Conservation (phyloP, 2,113 vertebrate species). For the Proteles cristata region DNA sequence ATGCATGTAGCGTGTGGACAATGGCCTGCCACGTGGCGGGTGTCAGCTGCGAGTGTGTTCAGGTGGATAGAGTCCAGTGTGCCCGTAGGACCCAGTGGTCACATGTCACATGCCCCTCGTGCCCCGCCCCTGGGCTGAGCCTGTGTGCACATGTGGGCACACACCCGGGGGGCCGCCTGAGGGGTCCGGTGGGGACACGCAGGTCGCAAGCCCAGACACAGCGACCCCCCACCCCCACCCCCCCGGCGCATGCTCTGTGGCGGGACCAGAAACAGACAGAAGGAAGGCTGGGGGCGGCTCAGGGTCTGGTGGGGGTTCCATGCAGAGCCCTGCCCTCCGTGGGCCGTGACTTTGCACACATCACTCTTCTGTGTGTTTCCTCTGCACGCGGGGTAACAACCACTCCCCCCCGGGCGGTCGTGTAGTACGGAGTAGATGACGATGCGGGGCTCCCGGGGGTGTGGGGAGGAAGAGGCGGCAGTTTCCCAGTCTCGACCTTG, state of each 20-base stretch:
- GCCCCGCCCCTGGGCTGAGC: not conserved
- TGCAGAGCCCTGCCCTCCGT: rapidly evolving
- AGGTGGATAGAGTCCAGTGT: not conserved
- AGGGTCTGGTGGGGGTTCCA: not conserved
- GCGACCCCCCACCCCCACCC: not conserved
- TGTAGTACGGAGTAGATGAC: rapidly evolving
- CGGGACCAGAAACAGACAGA: not conserved
- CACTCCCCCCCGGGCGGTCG: rapidly evolving
- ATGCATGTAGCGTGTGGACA: rapidly evolving
- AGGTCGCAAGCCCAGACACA: not conserved
- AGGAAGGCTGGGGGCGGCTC: not conserved
- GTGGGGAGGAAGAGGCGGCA: not conserved
- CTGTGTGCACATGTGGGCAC: not conserved
- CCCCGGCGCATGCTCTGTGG: not conserved
- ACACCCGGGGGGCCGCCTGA: not conserved
- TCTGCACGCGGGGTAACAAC: not conserved
- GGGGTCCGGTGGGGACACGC: rapidly evolving
- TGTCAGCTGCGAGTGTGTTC: not conserved
- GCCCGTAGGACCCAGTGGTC: not conserved
- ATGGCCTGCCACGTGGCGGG: not conserved
- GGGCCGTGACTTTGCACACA: not conserved
- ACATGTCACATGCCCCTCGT: rapidly evolving
- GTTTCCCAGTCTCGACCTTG: constrained; percentile 11
- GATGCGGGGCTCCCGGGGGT: rapidly evolving
- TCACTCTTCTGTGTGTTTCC: not conserved